Conservation (phyloP, 2,888 invertebrate species). For the Loripinus fragilis region DNA sequence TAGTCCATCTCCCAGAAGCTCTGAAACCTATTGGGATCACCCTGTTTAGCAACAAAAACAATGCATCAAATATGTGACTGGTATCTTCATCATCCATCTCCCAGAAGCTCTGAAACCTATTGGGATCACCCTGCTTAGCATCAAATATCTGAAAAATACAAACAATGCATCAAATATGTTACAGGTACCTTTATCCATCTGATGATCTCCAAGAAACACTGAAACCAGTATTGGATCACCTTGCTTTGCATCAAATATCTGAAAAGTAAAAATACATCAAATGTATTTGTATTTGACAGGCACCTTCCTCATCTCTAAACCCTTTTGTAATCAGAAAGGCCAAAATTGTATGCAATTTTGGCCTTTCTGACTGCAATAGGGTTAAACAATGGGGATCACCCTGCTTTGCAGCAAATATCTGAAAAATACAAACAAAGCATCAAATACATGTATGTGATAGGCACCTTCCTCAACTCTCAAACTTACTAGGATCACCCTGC, state of each 20-base stretch:
- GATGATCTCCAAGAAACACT: constrained; percentile 79
- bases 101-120: constrained; percentile 81
- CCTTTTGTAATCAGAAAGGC: too few species aligned
- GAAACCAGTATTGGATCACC: constrained; percentile 79
- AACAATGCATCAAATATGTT: too few species aligned
- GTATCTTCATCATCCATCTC: constrained; percentile 82
- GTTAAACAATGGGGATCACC: constrained; percentile 80
- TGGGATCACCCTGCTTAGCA: constrained; percentile 78
- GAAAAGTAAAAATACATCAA: too few species aligned
- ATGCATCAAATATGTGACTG: too few species aligned
- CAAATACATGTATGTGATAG: too few species aligned
- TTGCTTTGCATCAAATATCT: constrained; percentile 75
- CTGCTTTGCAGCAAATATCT: constrained; percentile 75
- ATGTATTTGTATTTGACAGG: too few species aligned
- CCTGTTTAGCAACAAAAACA: too few species aligned
- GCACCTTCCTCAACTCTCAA: constrained; percentile 81
- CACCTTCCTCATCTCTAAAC: constrained; percentile 83
- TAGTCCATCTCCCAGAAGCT: constrained; percentile 83
- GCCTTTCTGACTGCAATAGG: too few species aligned
- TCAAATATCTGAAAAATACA: constrained; percentile 69
- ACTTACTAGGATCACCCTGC: constrained; percentile 76
- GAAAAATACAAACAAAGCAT: too few species aligned
- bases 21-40: constrained; percentile 79
- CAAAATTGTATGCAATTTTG: too few species aligned
- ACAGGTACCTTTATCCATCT: too few species aligned